A percentile compares a stretch with the other conserved stretches of the same genome.
Conservation (phyloP, 1,140 invertebrate genomes). For the Formica exsecta region DNA sequence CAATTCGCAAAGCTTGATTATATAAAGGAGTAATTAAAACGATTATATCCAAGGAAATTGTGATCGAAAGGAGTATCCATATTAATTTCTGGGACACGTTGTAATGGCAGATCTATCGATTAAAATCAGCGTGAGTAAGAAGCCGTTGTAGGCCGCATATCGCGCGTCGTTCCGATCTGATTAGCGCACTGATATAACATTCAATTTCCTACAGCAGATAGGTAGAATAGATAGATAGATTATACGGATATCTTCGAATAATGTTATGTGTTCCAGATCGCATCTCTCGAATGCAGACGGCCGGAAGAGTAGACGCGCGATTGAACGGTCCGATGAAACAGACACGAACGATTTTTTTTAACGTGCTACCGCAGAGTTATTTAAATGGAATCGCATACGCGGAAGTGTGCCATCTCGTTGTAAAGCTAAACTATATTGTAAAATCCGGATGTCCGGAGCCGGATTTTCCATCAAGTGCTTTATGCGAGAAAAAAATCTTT, state of each 20-base stretch:
- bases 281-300: constrained; percentile 49
- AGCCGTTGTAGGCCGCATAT: constrained; percentile 13
- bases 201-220: constrained; percentile 45
- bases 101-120: constrained; percentile 8
- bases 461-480: neutral
- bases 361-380: constrained; percentile 37
- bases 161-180: constrained; percentile 66
- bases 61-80: neutral
- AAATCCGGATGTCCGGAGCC: constrained; percentile 13
- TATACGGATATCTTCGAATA: constrained; percentile 45
- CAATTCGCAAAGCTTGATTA: neutral
- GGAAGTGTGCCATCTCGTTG: constrained; percentile 36
- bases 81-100: neutral
- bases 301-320: constrained; percentile 30
- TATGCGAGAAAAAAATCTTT: neutral
- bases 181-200: constrained; percentile 51
- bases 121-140: constrained; percentile 26
- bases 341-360: constrained; percentile 46
- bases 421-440: constrained; percentile 27
- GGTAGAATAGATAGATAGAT: constrained; percentile 34
- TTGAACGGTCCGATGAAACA: constrained; percentile 21
- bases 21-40: too few species aligned
- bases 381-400: constrained; percentile 10
- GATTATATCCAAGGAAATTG: neutral
- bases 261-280: constrained; percentile 64